phyloP scores from a whole-genome alignment of 2,797 vertebrate genomes.

The Thaleichthys pacificus region DNA sequence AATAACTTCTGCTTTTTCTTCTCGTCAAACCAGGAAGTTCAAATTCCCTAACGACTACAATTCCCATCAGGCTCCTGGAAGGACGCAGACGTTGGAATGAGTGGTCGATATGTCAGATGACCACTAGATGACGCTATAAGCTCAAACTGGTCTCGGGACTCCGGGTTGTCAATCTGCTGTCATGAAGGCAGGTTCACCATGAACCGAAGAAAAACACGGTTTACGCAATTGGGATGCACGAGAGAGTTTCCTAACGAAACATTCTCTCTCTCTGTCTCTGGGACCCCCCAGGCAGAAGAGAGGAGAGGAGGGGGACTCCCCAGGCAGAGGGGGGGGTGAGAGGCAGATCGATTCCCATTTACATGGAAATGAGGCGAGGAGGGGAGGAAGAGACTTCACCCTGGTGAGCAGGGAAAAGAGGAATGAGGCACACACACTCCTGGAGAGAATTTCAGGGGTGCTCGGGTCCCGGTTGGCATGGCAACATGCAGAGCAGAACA shows the following conservation, averaged over 20 bases:
- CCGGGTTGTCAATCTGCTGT: too few species aligned
- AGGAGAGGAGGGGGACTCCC: constrained; percentile 1
- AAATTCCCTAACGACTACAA: constrained; percentile 50
- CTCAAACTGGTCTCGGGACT: neutral
- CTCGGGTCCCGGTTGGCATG: constrained; percentile 59
- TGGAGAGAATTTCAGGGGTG: constrained; percentile 46
- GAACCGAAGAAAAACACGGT: too few species aligned
- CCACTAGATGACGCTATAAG: constrained; percentile 51
- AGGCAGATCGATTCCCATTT: constrained; percentile 47
- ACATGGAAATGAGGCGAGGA: constrained; percentile 47
- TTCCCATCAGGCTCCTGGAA: constrained; percentile 45
- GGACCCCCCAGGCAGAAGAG: too few species aligned
- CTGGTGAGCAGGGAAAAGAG: neutral
- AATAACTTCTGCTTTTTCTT: constrained; percentile 26
- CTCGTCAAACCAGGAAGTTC: constrained; percentile 63
- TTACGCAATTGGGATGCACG: neutral
- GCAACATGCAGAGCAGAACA: constrained; percentile 58
- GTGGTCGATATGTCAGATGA: neutral
- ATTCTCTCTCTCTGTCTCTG: too few species aligned
- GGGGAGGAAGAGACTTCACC: constrained; percentile 8
- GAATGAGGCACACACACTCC: constrained; percentile 22
- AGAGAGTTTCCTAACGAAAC: neutral
- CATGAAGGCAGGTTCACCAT: too few species aligned
- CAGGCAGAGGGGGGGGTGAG: constrained; percentile 21
- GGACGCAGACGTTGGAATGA: neutral